A percentile compares a stretch with the other conserved stretches of the same genome.
Evolutionary conservation across 2,113 vertebrate species (phyloP).

Genomic region (Notothenia rossii): DNA sequence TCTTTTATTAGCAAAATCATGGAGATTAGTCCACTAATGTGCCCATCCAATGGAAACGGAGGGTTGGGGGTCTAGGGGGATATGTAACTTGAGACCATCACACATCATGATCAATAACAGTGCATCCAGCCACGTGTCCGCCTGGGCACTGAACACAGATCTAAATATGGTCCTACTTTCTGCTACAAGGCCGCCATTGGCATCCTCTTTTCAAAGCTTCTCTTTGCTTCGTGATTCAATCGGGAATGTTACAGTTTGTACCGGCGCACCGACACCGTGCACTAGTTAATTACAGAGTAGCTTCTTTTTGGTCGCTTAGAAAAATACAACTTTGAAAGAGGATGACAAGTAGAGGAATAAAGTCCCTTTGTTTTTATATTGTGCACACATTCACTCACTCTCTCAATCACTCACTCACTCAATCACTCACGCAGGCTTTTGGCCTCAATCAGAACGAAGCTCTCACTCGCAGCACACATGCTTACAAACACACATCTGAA

Average conservation of each 20-base stretch:
- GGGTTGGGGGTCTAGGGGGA: slow-evolving; percentile 48
- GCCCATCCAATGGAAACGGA: slow-evolving; percentile 79
- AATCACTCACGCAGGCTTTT: slow-evolving; percentile 28
- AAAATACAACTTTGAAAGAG: slow-evolving; percentile 81
- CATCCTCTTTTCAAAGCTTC: slow-evolving; percentile 76
- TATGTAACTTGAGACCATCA: slow-evolving; percentile 78
- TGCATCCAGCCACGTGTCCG: slow-evolving; percentile 34
- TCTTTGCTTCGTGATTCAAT: slow-evolving; percentile 53
- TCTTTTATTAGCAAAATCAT: slow-evolving; percentile 86
- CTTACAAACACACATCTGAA: slow-evolving; percentile 39
- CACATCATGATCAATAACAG: slow-evolving; percentile 66
- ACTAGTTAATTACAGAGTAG: slow-evolving; percentile 43
- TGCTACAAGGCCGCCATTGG: slow-evolving; percentile 74
- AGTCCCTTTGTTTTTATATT: slow-evolving; percentile 80
- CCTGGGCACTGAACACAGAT: slow-evolving; percentile 62
- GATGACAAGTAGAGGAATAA: slow-evolving; percentile 77
- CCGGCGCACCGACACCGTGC: slow-evolving; percentile 46
- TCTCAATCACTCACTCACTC: not conserved
- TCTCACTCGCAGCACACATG: slow-evolving; percentile 41
- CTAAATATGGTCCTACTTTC: slow-evolving; percentile 55
- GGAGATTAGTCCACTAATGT: slow-evolving; percentile 80
- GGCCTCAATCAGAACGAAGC: slow-evolving; percentile 40
- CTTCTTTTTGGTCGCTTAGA: slow-evolving; percentile 79
- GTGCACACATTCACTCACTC: slow-evolving; percentile 25
- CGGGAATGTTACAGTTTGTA: slow-evolving; percentile 69